phyloP scores from a whole-genome alignment of 2,888 invertebrate genomes.

The Polylopha cassiicola region DNA sequence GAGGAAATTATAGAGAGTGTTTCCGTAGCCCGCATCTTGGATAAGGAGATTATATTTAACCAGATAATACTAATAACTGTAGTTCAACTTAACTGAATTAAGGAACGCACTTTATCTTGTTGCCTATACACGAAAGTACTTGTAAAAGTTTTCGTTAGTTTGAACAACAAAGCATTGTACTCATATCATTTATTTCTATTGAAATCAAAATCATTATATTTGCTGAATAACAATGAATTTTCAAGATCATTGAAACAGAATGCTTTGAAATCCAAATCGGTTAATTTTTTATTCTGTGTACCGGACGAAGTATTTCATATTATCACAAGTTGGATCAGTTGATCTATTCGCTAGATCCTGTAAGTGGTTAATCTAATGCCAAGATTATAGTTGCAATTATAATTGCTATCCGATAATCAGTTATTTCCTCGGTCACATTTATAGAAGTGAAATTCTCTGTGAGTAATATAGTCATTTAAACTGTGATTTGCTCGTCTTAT shows the following conservation, averaged over 20 bases:
- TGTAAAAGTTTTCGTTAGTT: too few species aligned
- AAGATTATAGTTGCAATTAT: conserved; percentile 23
- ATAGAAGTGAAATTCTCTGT: background rate
- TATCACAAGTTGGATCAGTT: conserved; percentile 34
- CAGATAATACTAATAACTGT: conserved; percentile 30
- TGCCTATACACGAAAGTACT: too few species aligned
- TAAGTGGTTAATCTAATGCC: conserved; percentile 19
- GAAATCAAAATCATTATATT: too few species aligned
- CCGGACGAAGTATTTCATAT: conserved; percentile 38
- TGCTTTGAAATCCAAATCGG: conserved; percentile 12
- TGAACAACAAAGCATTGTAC: too few species aligned
- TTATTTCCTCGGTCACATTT: background rate
- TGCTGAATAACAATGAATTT: too few species aligned
- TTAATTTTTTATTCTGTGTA: conserved; percentile 21
- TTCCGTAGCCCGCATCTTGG: conserved; percentile 66
- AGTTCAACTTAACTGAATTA: too few species aligned
- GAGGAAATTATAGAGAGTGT: conserved; percentile 57
- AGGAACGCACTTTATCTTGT: too few species aligned
- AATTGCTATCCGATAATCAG: conserved; percentile 14
- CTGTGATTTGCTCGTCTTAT: too few species aligned
- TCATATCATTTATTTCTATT: too few species aligned
- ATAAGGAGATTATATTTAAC: conserved; percentile 41
- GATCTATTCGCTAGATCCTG: conserved; percentile 30
- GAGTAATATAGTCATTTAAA: too few species aligned
- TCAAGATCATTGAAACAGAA: too few species aligned